Percentiles rank a stretch among this genome's conserved stretches.
phyloP scores from a whole-genome alignment of 2,888 invertebrate species.

The Carpatolechia fugitivella region DNA sequence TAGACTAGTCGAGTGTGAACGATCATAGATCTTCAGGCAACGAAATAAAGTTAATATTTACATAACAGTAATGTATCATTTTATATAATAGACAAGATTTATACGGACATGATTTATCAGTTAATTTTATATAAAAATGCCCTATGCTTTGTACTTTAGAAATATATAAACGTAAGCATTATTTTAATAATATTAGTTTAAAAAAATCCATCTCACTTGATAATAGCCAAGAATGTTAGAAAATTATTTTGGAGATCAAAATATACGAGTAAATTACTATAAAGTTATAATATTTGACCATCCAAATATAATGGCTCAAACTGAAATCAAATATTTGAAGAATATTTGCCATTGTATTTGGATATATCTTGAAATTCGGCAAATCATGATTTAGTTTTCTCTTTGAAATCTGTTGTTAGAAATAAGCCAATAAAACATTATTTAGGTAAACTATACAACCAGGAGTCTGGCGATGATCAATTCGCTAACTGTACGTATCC shows the following conservation, averaged over 20 bases:
- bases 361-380: no score
- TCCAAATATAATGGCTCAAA: no score
- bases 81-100: not conserved
- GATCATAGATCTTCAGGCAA: not conserved
- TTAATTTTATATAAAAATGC: not conserved
- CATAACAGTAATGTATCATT: not conserved
- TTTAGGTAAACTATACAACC: no score
- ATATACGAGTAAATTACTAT: not conserved
- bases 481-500: not conserved
- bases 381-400: no score
- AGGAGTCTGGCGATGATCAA: no score
- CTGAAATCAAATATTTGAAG: no score
- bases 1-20: slow-evolving; percentile 4
- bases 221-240: not conserved
- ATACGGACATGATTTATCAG: not conserved
- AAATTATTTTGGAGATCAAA: slow-evolving; percentile 4
- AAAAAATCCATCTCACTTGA: not conserved
- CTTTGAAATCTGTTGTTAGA: not conserved
- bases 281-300: no score
- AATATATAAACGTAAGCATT: not conserved
- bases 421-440: no score
- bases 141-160: not conserved
- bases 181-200: not conserved
- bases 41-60: not conserved
- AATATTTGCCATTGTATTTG: no score